Conservation (phyloP, 2,888 invertebrate species). For the Agrypnus murinus region DNA sequence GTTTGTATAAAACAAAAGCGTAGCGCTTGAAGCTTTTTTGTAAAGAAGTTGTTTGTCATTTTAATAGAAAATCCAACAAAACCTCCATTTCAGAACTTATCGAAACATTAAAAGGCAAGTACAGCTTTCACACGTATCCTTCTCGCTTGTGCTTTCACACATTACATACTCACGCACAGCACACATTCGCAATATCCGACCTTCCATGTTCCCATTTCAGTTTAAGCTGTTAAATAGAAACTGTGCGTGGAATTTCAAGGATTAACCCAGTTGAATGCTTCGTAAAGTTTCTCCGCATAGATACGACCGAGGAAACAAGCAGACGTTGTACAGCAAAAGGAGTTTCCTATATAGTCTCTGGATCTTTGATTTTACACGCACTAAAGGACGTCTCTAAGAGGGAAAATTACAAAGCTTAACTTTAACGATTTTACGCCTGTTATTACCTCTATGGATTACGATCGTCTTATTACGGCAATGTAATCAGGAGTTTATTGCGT, state of each 20-base stretch:
- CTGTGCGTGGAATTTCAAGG: neutral
- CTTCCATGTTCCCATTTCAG: neutral
- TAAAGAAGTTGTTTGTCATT: too few relatives aligned
- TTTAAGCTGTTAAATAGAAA: neutral
- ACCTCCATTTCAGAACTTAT: too few relatives aligned
- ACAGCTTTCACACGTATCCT: too few relatives aligned
- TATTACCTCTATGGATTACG: slow-evolving; percentile 9
- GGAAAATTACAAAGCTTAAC: neutral
- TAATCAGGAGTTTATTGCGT: slow-evolving; percentile 24
- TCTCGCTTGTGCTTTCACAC: too few relatives aligned
- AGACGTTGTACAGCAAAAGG: too few relatives aligned
- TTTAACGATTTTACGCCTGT: slow-evolving; percentile 8
- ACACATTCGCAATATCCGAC: neutral
- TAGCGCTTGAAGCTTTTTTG: too few relatives aligned
- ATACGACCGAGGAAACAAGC: too few relatives aligned
- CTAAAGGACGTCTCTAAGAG: slow-evolving; percentile 9
- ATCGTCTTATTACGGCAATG: neutral
- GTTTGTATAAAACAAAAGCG: too few relatives aligned
- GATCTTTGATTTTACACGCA: neutral
- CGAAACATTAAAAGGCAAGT: too few relatives aligned
- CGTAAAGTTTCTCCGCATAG: neutral
- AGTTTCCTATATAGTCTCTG: too few relatives aligned
- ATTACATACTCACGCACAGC: too few relatives aligned
- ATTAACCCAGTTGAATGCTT: slow-evolving; percentile 5
- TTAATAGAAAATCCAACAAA: too few relatives aligned